Evolutionary conservation across 23 tunicate genomes (phyloP).

Genomic region (Aplidium turbinatum): DNA sequence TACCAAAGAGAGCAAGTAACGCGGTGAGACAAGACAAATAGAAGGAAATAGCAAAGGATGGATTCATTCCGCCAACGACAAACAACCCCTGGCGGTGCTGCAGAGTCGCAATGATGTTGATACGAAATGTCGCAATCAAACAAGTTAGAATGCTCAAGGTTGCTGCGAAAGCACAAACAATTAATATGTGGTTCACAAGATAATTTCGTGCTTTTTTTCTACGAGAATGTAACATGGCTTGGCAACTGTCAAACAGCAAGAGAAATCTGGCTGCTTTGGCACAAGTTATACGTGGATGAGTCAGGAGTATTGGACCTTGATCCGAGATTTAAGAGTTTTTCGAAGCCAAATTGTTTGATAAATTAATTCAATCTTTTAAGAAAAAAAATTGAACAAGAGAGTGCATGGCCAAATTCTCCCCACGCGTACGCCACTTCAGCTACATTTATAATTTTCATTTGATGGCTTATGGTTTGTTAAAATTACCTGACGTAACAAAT

Average conservation of each 20-base stretch:
- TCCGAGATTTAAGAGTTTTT: no score
- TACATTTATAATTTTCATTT: not conserved
- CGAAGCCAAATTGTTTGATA: not conserved
- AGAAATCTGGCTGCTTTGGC: no score
- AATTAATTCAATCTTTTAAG: no score
- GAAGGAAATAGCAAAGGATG: conserved; percentile 53
- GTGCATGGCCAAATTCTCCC: no score
- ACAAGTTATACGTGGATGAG: no score
- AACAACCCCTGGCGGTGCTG: conserved; percentile 39
- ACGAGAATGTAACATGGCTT: no score
- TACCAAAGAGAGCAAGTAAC: conserved; percentile 26
- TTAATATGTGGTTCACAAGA: not conserved
- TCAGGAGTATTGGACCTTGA: no score
- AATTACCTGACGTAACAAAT: conserved; percentile 35
- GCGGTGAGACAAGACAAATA: conserved; percentile 31
- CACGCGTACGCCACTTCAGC: no score
- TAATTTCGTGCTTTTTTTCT: not conserved
- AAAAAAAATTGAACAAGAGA: no score
- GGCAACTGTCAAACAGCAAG: no score
- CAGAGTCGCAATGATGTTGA: conserved; percentile 24
- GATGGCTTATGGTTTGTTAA: not conserved
- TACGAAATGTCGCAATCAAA: conserved; percentile 63
- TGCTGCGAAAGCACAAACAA: conserved; percentile 22
- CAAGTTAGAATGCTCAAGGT: conserved; percentile 46
- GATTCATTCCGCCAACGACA: conserved; percentile 30